These are phyloP conservation scores for Chrysomela aeneicollis DNA, from an alignment of 2,888 invertebrate genomes.

Conservation along the genomic window DNA sequence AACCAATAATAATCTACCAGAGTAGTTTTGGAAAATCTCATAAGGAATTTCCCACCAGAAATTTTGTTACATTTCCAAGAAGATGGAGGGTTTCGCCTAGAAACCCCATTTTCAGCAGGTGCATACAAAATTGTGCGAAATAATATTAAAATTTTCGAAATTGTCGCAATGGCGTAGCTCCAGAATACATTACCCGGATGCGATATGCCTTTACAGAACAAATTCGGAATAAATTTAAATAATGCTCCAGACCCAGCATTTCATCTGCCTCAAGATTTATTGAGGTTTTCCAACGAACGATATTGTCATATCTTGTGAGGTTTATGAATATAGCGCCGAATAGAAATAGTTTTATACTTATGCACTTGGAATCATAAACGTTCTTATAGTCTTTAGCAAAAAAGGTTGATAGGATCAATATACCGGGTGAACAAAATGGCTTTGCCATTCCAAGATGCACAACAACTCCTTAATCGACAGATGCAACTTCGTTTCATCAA, in stretches of 20 bases:
- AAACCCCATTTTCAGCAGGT: background rate
- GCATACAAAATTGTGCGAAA: constrained; percentile 16
- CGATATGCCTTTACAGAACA: constrained; percentile 16
- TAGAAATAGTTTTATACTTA: background rate
- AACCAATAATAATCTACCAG: too few species aligned
- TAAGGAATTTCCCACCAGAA: too few species aligned
- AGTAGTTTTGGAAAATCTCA: too few species aligned
- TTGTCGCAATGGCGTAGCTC: background rate
- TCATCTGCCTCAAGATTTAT: background rate
- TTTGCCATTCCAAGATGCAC: too few species aligned
- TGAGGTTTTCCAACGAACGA: background rate
- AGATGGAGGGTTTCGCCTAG: too few species aligned
- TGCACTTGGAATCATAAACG: background rate
- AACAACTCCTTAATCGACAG: too few species aligned
- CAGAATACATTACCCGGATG: constrained; percentile 12
- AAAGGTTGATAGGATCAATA: too few species aligned
- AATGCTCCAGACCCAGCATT: background rate
- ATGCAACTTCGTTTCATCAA: too few species aligned
- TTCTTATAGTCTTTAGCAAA: too few species aligned
- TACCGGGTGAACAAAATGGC: too few species aligned
- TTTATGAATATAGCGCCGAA: constrained; percentile 15
- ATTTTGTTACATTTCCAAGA: too few species aligned
- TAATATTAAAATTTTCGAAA: constrained; percentile 19
- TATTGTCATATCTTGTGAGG: background rate
- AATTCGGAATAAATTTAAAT: constrained; percentile 20